Conservation (phyloP, 1,140 invertebrate genomes). For the Bombus polaris region DNA sequence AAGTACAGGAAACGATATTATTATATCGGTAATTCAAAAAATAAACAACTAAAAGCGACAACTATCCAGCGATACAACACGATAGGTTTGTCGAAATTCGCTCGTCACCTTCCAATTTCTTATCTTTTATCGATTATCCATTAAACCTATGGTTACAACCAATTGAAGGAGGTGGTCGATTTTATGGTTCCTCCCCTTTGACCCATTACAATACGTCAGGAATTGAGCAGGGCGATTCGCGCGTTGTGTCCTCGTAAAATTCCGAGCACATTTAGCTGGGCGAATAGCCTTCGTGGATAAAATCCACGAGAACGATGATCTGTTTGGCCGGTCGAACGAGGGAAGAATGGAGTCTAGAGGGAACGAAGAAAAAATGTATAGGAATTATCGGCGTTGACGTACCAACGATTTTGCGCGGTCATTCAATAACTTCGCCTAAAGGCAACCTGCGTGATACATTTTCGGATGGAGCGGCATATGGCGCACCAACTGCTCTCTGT, state of each 20-base stretch:
- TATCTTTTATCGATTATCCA: too few species aligned
- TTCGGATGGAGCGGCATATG: slow-evolving; percentile 73
- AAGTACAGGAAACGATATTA: not conserved
- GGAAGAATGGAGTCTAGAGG: slow-evolving; percentile 13
- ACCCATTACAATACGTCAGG: not conserved
- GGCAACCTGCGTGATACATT: slow-evolving; percentile 50
- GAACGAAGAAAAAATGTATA: slow-evolving; percentile 14
- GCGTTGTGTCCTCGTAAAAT: not conserved
- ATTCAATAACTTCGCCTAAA: slow-evolving; percentile 59
- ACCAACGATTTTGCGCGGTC: slow-evolving; percentile 46
- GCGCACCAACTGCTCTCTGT: slow-evolving; percentile 51
- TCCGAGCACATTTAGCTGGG: slow-evolving; percentile 21
- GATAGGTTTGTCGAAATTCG: not conserved
- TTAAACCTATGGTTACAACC: not conserved
- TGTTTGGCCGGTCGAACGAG: slow-evolving; percentile 32
- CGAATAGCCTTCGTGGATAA: slow-evolving; percentile 20
- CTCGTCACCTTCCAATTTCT: slow-evolving; percentile 3
- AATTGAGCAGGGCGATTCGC: not conserved
- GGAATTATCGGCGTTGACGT: slow-evolving; percentile 42
- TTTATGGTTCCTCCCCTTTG: not conserved
- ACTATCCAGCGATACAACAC: not conserved
- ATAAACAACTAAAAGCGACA: not conserved
- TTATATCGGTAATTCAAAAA: not conserved
- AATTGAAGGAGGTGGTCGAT: not conserved
- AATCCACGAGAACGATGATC: slow-evolving; percentile 48